Base-by-base conservation (phyloP, 2,113 vertebrate genomes). In the Cettia cetti region DNA sequence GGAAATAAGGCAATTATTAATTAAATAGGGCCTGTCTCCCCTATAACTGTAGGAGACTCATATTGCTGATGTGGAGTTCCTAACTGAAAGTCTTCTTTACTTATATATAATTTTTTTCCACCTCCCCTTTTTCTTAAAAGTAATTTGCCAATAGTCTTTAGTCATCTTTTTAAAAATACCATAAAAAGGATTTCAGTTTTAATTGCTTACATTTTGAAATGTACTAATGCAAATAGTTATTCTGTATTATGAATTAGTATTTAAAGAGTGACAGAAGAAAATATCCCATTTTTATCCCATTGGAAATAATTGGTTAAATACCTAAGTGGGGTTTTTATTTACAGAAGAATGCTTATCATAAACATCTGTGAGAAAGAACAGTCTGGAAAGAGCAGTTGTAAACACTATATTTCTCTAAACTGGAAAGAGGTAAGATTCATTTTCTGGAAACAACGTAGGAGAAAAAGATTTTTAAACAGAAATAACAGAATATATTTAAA, bases 321-420 rank as follows among this genome's bases (percentile, higher is more conserved):
- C 33, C 80, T 5, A 40, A 19, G 11, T 86, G 37, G 28, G 9
- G 0, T 4, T 86, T 97, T 90, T 71, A 61, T 92, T 96, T 93
- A 53, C 82, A 99, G 99, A 85, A 98, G 92, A 97, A 68, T 92
- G 7, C 94, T 99, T 6, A 21, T 98, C 40, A 94, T 99, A 60
- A 98, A 98, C 74, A 95, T 99, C 57, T 97, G 94, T 95, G 71
- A 88, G 39, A 96, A 97, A 65, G 86, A 97, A 63, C 63, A 77
- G 47, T 33, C 92, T 59, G 88, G 77, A 40, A 90, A 82, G n/a
- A 82, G n/a, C 35, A 88, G n/a, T n/a, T 95, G 95, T 49, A 97
- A 97, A 86, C 96, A 97, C 77, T 96, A 31, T n/a, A 79, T 99
- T 85, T 96, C 97, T 69, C 91, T 99, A 47, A 96, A 95, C 87